A percentile compares a stretch with the other conserved stretches of the same genome.
These are phyloP conservation scores for Perodicticus potto DNA, from an alignment of 2,797 vertebrate genomes.

Conservation along the genomic window DNA sequence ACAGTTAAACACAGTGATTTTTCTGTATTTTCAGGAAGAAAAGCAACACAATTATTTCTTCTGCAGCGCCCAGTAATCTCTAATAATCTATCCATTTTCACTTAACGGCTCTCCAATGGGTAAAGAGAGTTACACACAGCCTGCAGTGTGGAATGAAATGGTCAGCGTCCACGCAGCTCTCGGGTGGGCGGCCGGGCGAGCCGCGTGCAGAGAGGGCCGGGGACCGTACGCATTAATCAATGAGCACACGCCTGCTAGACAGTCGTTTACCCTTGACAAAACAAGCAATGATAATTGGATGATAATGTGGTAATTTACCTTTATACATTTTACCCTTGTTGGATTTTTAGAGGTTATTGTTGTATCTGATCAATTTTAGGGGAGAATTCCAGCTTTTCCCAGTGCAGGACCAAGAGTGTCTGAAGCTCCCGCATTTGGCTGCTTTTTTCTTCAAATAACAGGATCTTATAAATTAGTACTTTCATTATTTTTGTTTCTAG, in stretches of 20 bases:
- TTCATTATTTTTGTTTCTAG: constrained; percentile 82
- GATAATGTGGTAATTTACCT: constrained; percentile 78
- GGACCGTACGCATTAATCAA: constrained; percentile 55
- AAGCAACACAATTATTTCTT: constrained; percentile 50
- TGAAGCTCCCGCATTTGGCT: constrained; percentile 11
- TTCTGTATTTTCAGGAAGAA: constrained; percentile 49
- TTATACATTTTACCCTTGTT: constrained; percentile 76
- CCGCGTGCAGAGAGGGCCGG: neutral
- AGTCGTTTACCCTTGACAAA: constrained; percentile 84
- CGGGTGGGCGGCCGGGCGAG: neutral
- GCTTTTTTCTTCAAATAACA: constrained; percentile 21
- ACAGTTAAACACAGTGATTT: constrained; percentile 59
- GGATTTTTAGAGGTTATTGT: constrained; percentile 64
- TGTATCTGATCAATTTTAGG: constrained; percentile 51
- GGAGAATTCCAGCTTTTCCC: constrained; percentile 60
- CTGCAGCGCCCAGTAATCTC: neutral
- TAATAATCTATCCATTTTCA: constrained; percentile 32
- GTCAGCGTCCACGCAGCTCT: neutral
- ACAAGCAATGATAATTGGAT: constrained; percentile 84
- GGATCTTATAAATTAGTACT: constrained; percentile 54
- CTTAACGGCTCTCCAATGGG: constrained; percentile 54
- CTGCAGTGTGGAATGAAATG: constrained; percentile 42
- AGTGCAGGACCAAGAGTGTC: neutral
- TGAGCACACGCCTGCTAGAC: constrained; percentile 69
- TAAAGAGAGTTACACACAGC: neutral